Percentiles rank a stretch among this genome's conserved stretches.
phyloP scores from a whole-genome alignment of 2,113 vertebrate genomes.

The Microtus ochrogaster region DNA sequence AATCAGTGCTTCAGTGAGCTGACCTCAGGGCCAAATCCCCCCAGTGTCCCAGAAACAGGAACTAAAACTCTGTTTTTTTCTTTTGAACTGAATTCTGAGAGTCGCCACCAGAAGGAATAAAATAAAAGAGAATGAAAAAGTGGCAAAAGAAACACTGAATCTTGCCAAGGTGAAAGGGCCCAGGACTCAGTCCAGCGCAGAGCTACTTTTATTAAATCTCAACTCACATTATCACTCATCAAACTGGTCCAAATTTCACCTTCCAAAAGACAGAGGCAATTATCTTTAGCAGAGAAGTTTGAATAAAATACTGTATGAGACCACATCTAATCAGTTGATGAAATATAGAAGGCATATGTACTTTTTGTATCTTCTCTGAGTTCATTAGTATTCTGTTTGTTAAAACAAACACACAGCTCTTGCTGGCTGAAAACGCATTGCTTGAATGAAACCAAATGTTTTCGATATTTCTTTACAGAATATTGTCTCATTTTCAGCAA shows the following conservation, averaged over 20 bases:
- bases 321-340: conserved; percentile 62
- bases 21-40: neutral
- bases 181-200: neutral
- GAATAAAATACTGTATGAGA: conserved; percentile 40
- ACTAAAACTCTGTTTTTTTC: neutral
- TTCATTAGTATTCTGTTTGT: conserved; percentile 53
- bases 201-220: conserved; percentile 29
- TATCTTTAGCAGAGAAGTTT: conserved; percentile 54
- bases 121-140: neutral
- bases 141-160: neutral
- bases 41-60: neutral
- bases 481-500: neutral
- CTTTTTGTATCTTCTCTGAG: conserved; percentile 62
- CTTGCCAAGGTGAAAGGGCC: neutral
- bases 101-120: neutral
- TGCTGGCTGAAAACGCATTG: conserved; percentile 35
- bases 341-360: conserved; percentile 53
- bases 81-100: neutral
- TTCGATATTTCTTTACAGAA: conserved; percentile 13
- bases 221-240: conserved; percentile 4
- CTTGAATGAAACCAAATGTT: conserved; percentile 53
- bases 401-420: conserved; percentile 63
- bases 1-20: conserved; percentile 59
- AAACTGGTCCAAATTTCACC: conserved; percentile 40
- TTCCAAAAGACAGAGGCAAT: neutral